Evolutionary conservation across 2,888 invertebrate species (phyloP).

Genomic region (Eustalomyia histrio): DNA sequence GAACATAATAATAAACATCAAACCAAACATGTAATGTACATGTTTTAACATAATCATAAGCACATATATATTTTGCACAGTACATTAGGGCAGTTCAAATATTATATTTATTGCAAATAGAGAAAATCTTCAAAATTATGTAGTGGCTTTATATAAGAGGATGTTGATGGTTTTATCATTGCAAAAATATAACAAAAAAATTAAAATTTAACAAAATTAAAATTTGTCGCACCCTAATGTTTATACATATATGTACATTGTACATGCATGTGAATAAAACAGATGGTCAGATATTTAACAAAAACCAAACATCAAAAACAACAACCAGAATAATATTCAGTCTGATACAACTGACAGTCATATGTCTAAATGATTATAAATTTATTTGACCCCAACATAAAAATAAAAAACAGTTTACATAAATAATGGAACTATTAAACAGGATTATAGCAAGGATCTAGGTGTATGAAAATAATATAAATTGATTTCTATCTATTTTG

Average conservation of each 20-base stretch:
- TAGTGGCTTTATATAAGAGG: too few species aligned
- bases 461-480: too few species aligned
- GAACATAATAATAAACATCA: slow-evolving; percentile 45
- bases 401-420: background rate
- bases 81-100: too few species aligned
- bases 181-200: too few species aligned
- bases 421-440: background rate
- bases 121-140: too few species aligned
- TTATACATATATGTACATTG: too few species aligned
- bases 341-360: background rate
- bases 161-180: too few species aligned
- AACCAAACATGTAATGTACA: slow-evolving; percentile 29
- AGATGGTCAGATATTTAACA: slow-evolving; percentile 47
- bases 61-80: background rate
- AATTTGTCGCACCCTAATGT: background rate
- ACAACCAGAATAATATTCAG: background rate
- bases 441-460: background rate
- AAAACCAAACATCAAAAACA: slow-evolving; percentile 41
- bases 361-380: slow-evolving; percentile 51
- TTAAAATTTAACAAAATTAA: background rate
- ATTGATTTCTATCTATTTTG: too few species aligned
- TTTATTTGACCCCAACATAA: slow-evolving; percentile 24
- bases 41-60: background rate
- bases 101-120: too few species aligned
- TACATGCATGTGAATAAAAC: slow-evolving; percentile 29